Evolutionary conservation across 1,140 invertebrate species (phyloP).

Genomic region (Lepidostoma basale): DNA sequence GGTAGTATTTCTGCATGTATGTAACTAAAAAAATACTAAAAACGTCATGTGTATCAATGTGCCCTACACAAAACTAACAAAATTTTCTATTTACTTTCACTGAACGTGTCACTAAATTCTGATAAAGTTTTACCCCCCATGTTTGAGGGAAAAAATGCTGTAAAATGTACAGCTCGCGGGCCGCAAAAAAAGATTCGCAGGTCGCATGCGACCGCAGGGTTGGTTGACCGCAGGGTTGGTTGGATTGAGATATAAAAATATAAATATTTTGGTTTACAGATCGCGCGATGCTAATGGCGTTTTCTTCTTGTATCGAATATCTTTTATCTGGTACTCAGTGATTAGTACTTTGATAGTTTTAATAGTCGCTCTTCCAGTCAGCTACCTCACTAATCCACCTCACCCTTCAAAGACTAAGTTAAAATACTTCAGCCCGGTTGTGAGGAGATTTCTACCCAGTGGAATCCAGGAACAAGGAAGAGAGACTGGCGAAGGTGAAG

Average conservation of each 20-base stretch:
- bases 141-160: background rate
- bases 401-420: conserved; percentile 2
- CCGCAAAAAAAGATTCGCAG: too few species aligned
- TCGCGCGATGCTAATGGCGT: conserved; percentile 16
- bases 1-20: too few species aligned
- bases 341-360: conserved; percentile 21
- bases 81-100: too few species aligned
- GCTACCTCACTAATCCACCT: conserved; percentile 34
- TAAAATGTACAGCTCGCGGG: background rate
- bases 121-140: background rate
- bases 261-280: too few species aligned
- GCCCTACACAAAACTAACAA: too few species aligned
- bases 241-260: background rate
- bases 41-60: too few species aligned
- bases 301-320: conserved; percentile 32
- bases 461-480: conserved; percentile 1
- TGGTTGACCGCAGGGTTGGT: background rate
- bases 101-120: too few species aligned
- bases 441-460: conserved; percentile 30
- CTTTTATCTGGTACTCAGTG: conserved; percentile 40
- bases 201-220: too few species aligned
- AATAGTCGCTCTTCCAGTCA: conserved; percentile 31
- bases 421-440: conserved; percentile 39
- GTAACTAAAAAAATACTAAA: too few species aligned
- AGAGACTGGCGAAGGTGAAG: background rate